phyloP scores from a whole-genome alignment of 37 sponge, comb jelly and placozoan genomes.

The Beroe forskalii region DNA sequence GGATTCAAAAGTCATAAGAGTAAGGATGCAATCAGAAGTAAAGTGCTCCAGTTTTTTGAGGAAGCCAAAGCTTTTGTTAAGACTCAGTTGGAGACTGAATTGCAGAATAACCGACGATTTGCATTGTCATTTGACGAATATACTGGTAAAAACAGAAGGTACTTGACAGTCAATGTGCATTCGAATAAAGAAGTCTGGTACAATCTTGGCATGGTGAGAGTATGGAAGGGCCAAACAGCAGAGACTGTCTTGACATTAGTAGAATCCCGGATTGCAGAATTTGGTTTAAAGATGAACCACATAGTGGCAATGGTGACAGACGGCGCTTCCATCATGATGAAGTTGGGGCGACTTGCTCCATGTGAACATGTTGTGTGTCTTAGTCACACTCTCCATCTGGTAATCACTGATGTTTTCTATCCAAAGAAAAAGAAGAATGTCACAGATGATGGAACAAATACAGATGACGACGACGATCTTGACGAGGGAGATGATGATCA shows the following conservation, averaged over 20 bases:
- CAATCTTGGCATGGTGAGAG: slow-evolving; percentile 23
- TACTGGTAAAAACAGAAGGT: neutral
- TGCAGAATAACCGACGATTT: neutral
- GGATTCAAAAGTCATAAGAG: neutral
- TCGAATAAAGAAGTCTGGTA: neutral
- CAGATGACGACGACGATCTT: no score
- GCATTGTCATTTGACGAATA: slow-evolving; percentile 2
- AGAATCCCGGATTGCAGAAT: neutral
- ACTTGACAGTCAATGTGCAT: neutral
- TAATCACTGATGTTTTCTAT: neutral
- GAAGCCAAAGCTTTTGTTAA: neutral
- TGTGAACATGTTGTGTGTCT: neutral
- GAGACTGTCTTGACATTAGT: slow-evolving; percentile 5
- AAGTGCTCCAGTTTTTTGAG: neutral
- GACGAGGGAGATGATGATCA: neutral
- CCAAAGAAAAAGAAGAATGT: neutral
- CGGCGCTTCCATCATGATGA: neutral
- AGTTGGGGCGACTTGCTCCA: neutral
- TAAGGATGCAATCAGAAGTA: neutral
- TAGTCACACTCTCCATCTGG: neutral
- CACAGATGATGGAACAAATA: no score
- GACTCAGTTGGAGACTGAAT: neutral
- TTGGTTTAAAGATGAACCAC: neutral
- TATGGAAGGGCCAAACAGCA: neutral
- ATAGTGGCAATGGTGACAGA: slow-evolving; percentile 24